Base-by-base conservation (phyloP, 2,113 vertebrate species). In the Macquaria ambigua region DNA sequence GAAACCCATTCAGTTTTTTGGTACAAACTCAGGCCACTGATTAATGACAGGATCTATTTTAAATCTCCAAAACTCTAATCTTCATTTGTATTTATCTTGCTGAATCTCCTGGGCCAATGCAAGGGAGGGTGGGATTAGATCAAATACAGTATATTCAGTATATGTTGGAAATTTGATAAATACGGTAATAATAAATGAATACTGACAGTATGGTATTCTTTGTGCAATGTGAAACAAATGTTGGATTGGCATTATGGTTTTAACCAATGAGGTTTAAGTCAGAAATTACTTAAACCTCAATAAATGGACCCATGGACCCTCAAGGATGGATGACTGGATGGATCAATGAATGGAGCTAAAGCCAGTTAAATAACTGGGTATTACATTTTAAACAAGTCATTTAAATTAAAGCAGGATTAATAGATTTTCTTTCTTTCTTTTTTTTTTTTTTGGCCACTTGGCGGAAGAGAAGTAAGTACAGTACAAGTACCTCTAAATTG, bases 21-120 rank as follows among this genome's bases (percentile, higher is more conserved):
- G 21, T 63, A 16, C 50, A 61, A 46, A 77, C 59, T 74, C 52
- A 39, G 52, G 28, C 50, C 59, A 23, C 39, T 8, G 74, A 87
- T 71, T 84, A 79, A 77, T 66, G 39, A 63, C 34, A 6, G 69
- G 28, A 48, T n/a, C 59, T 77, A 43, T 55, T 4, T 50, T 10
- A 28, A 63, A 82, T 73, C 72, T 58, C n/a, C 23, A 31, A 58
- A 71, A 77, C 16, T 31, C 23, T 34, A 1, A 12, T 55, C 56
- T 87, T 62, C 28, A 53, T 25, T 69, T 69, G 18, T 61, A 15
- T 71, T 67, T 28, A 68, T 34, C 0, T 28, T 25, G 43, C 46
- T 70, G 56, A 62, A 18, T 55, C n/a, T 50, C 52, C 59, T 16
- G 37, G 12, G 34, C 31, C 25, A 21, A 39, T 5, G 63, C 4